Evolutionary conservation across 2,797 vertebrate genomes (phyloP).

Genomic region (Babyrousa celebensis): DNA sequence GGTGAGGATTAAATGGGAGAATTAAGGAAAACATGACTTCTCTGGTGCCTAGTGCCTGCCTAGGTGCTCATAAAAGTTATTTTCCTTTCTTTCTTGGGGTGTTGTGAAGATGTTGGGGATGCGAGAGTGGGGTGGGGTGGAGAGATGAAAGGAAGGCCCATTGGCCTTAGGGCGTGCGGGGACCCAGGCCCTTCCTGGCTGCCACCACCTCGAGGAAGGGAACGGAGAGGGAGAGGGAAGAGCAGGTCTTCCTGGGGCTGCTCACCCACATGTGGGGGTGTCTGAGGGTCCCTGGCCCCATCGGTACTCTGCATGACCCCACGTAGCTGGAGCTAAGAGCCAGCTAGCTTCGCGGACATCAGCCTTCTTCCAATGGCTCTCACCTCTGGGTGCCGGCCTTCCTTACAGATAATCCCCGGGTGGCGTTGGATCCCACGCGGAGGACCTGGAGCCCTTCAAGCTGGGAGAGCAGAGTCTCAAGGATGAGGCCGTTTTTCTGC

Average conservation of each 20-base stretch:
- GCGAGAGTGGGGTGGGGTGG: neutral
- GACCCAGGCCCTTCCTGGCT: neutral
- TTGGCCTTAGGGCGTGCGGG: neutral
- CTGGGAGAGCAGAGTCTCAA: neutral
- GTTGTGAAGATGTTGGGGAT: neutral
- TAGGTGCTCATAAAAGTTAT: neutral
- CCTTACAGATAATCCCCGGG: neutral
- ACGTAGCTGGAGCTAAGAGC: neutral
- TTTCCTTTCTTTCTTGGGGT: neutral
- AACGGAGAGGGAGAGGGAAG: neutral
- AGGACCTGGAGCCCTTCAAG: neutral
- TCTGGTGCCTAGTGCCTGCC: rapidly evolving
- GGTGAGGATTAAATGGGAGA: neutral
- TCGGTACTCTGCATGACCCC: neutral
- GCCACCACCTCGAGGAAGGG: neutral
- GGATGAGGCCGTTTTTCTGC: neutral
- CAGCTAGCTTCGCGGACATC: neutral
- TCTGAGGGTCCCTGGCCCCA: neutral
- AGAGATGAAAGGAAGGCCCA: neutral
- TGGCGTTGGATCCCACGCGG: neutral
- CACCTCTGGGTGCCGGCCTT: neutral
- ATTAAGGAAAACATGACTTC: neutral
- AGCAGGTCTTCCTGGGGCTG: neutral
- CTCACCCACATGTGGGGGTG: neutral
- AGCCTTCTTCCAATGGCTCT: neutral